Evolutionary conservation across 2,888 invertebrate species (phyloP), one percentile per base, ranked within the genome.

Genomic region (Aleiodes testaceus): DNA sequence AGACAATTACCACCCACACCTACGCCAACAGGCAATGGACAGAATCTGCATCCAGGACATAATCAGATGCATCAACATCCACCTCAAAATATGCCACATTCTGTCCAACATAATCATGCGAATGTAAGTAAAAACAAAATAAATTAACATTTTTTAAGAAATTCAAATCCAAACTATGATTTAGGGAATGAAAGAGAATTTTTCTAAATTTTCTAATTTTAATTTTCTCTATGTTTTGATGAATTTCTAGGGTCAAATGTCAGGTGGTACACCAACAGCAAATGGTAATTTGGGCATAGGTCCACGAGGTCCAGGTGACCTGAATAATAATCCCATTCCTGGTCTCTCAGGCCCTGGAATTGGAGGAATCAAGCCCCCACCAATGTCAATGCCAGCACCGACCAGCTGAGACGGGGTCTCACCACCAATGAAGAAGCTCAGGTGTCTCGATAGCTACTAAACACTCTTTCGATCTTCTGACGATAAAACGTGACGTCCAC

Each of bases 1-100:
- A 89, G 93, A 76, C 94, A 93, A 86, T 91, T 87, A 72, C 85
- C 87, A 9, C 85, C 86, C 42, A 85, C 85, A 67, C 84, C 86
- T 16, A 84, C 86, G 61, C 84, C 85, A 22, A 84, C 85, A 16
- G 76, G 76, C n/a, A 70, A 66, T 30, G 83, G 82, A 50, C 86
- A 82, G 70, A 84, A 82, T 74, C 77, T 86, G 50, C 85, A 85
- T 73, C 82, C 84, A 42, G 81, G 80, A 47, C 86, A 86, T 77
- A 85, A 84, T 77, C 83, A 84, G 18, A 78, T 84, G 74, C 82
- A 81, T 61, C 81, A 79, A 18, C 85, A 85, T 64, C 82, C 83
- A 66, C 81, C 84, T 69, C 86, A 86, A 72, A 81, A 81, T 66
- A 79, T 87, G 70, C 81, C 82, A 3, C 87, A 86, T 69, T 79